phyloP scores from a whole-genome alignment of 1,140 invertebrate species.

The Eumaeus atala region DNA sequence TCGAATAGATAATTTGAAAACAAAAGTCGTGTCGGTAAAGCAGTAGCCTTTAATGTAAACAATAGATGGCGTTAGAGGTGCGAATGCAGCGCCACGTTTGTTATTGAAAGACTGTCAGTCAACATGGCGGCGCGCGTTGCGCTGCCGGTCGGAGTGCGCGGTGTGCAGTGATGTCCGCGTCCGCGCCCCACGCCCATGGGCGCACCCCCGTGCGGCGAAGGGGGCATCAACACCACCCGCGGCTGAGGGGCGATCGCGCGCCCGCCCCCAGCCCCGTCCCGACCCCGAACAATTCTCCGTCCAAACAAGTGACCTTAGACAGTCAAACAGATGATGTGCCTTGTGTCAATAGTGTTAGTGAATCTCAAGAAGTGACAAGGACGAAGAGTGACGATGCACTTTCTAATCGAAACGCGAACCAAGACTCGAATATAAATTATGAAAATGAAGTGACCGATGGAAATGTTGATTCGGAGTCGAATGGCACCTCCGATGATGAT shows the following conservation, averaged over 20 bases:
- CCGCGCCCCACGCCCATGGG: constrained; percentile 76
- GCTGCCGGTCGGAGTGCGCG: constrained; percentile 75
- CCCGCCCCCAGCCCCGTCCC: constrained; percentile 69
- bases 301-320: constrained; percentile 76
- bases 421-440: constrained; percentile 61
- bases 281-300: constrained; percentile 72
- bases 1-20: constrained; percentile 18
- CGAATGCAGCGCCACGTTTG: constrained; percentile 64
- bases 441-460: constrained; percentile 56
- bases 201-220: constrained; percentile 78
- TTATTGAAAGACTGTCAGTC: constrained; percentile 50
- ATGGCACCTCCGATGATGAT: constrained; percentile 56
- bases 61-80: constrained; percentile 45
- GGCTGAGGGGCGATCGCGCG: constrained; percentile 68
- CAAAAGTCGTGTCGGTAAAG: constrained; percentile 47
- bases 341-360: constrained; percentile 72
- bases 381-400: constrained; percentile 72
- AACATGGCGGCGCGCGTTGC: constrained; percentile 72
- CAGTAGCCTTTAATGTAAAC: constrained; percentile 39
- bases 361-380: constrained; percentile 71
- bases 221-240: constrained; percentile 86
- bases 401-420: constrained; percentile 62
- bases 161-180: constrained; percentile 65
- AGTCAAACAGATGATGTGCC: constrained; percentile 67
- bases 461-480: constrained; percentile 49